Percentiles rank a stretch among this genome's conserved stretches.
Evolutionary conservation across 2,888 invertebrate genomes (phyloP).

Genomic region (Amiota minor): DNA sequence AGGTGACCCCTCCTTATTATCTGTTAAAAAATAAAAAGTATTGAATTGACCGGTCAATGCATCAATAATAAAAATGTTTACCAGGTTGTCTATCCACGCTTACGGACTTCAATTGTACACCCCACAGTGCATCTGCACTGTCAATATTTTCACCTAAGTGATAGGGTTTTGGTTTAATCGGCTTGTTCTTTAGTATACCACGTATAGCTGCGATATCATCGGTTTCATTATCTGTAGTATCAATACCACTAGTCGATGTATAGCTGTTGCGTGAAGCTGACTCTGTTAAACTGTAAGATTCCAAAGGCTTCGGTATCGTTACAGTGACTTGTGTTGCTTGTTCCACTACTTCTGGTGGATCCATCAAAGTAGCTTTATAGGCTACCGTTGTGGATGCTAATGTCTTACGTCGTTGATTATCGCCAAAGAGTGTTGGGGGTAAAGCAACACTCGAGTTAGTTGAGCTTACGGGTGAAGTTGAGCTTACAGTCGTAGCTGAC

Average conservation of each 20-base stretch:
- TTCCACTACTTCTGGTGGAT: slow-evolving; percentile 51
- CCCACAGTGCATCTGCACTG: slow-evolving; percentile 74
- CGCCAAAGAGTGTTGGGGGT: slow-evolving; percentile 81
- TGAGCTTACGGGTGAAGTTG: slow-evolving; percentile 41
- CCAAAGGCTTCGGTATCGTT: slow-evolving; percentile 59
- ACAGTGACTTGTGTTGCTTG: slow-evolving; percentile 64
- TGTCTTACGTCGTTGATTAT: slow-evolving; percentile 65
- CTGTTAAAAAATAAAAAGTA: slow-evolving; percentile 18
- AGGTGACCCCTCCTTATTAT: slow-evolving; percentile 44
- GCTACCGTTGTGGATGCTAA: slow-evolving; percentile 59
- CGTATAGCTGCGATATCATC: slow-evolving; percentile 76
- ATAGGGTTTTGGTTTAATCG: slow-evolving; percentile 83
- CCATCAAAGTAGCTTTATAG: slow-evolving; percentile 62
- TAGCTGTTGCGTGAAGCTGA: slow-evolving; percentile 60
- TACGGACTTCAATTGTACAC: slow-evolving; percentile 74
- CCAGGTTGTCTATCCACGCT: slow-evolving; percentile 47
- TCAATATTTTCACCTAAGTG: slow-evolving; percentile 81
- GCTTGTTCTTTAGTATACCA: slow-evolving; percentile 84
- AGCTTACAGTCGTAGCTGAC: slow-evolving; percentile 63
- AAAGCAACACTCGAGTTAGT: slow-evolving; percentile 57
- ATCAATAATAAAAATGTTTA: not conserved
- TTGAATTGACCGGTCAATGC: too few relatives aligned
- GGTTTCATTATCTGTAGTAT: slow-evolving; percentile 67
- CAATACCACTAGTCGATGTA: slow-evolving; percentile 66
- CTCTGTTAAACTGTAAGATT: slow-evolving; percentile 54